A percentile compares a stretch with the other conserved stretches of the same genome.
Evolutionary conservation across 2,113 vertebrate genomes (phyloP).

Genomic region (Gasterosteus nipponicus): DNA sequence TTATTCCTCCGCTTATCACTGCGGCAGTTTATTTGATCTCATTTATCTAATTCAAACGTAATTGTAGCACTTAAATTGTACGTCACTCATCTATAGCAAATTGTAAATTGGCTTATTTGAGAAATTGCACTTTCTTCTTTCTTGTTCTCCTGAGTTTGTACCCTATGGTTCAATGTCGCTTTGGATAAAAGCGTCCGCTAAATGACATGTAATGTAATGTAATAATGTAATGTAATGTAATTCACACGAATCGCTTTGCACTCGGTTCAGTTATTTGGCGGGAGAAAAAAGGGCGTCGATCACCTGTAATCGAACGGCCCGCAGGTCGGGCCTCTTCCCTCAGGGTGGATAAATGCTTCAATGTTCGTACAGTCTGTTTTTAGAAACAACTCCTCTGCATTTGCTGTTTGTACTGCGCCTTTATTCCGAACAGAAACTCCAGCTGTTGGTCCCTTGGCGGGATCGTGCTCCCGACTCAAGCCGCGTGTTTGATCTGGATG

Average conservation of each 20-base stretch:
- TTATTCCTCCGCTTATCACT: no score
- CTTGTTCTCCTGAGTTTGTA: no score
- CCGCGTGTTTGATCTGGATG: conserved; percentile 12
- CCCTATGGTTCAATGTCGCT: no score
- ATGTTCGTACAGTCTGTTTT: neutral
- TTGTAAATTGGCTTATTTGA: no score
- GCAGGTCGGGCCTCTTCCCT: conserved; percentile 30
- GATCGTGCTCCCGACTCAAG: conserved; percentile 4
- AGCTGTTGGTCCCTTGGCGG: conserved; percentile 21
- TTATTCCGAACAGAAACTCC: conserved; percentile 22
- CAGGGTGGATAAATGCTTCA: conserved; percentile 47
- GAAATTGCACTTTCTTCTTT: no score
- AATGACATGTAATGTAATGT: no score
- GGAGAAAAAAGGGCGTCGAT: neutral
- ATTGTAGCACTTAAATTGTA: no score
- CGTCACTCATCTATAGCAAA: no score
- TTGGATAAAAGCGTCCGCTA: no score
- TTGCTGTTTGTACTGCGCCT: neutral
- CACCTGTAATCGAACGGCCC: conserved; percentile 17
- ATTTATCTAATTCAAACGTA: no score
- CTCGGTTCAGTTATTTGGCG: neutral
- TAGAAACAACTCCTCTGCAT: conserved; percentile 1
- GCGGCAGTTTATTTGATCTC: no score
- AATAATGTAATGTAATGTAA: no score
- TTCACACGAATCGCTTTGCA: neutral